A percentile compares a stretch with the other conserved stretches of the same genome.
Evolutionary conservation across 2,888 invertebrate species (phyloP).

Genomic region (Pseudolycoriella hygida): DNA sequence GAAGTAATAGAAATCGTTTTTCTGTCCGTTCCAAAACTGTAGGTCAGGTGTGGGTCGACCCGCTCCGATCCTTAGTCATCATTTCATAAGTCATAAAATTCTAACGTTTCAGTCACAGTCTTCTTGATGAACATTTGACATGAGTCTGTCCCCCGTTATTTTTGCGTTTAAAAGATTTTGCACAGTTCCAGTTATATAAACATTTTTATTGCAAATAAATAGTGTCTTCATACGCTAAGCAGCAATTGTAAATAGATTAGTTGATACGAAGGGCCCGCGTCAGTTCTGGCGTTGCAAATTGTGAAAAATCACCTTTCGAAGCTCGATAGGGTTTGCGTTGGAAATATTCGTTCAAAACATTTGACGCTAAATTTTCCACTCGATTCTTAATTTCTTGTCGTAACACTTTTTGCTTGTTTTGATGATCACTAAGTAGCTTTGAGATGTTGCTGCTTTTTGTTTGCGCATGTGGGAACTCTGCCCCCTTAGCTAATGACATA

Average conservation of each 20-base stretch:
- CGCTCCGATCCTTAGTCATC: too few relatives aligned
- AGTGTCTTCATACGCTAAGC: neutral
- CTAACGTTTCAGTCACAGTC: too few relatives aligned
- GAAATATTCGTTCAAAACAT: slow-evolving; percentile 26
- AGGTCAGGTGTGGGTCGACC: too few relatives aligned
- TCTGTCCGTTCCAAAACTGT: too few relatives aligned
- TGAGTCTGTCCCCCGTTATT: too few relatives aligned
- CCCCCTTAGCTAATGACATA: slow-evolving; percentile 21
- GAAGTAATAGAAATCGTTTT: too few relatives aligned
- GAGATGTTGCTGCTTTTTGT: slow-evolving; percentile 14
- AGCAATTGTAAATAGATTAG: neutral
- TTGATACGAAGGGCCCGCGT: slow-evolving; percentile 4
- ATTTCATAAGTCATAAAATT: too few relatives aligned
- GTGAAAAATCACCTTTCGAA: slow-evolving; percentile 21
- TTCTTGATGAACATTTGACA: too few relatives aligned
- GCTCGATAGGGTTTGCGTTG: slow-evolving; percentile 27
- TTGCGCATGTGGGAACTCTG: slow-evolving; percentile 14
- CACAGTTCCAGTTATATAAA: neutral
- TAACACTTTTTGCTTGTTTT: slow-evolving; percentile 19
- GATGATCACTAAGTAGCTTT: slow-evolving; percentile 13
- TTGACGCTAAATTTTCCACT: slow-evolving; percentile 20
- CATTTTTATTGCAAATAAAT: neutral
- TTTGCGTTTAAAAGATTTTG: too few relatives aligned
- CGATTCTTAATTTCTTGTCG: slow-evolving; percentile 19
- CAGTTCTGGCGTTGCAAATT: slow-evolving; percentile 26